phyloP scores from a whole-genome alignment of 2,113 vertebrate genomes.

The Chloroceryle aenea region DNA sequence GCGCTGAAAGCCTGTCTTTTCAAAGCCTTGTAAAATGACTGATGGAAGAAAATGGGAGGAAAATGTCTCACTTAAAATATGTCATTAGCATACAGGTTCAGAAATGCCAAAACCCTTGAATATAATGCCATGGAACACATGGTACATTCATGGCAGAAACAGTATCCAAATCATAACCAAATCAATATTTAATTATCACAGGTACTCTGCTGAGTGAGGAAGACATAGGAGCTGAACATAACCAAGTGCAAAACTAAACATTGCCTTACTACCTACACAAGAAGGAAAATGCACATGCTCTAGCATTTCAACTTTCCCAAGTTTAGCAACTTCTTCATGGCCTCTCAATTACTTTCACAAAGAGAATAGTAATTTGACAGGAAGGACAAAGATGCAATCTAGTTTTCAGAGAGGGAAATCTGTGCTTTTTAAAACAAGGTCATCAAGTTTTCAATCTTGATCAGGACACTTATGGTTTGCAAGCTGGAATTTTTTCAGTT shows the following conservation, averaged over 20 bases:
- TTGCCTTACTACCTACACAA: not conserved
- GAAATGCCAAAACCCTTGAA: not conserved
- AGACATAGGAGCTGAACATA: not conserved
- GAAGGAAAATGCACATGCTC: not conserved
- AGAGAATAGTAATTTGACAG: not conserved
- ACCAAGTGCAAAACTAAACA: not conserved
- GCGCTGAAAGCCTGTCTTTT: not conserved
- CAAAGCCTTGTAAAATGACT: not conserved
- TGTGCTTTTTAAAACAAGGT: not conserved
- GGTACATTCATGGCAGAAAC: not conserved
- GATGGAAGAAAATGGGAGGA: not conserved
- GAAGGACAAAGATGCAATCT: not conserved
- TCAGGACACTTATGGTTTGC: not conserved
- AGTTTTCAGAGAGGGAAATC: not conserved
- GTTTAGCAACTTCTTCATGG: not conserved
- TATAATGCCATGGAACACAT: not conserved
- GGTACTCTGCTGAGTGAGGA: not conserved
- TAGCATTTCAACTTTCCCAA: not conserved
- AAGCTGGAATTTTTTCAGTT: not conserved
- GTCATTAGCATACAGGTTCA: not conserved
- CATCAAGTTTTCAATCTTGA: not conserved
- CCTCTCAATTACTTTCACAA: not conserved
- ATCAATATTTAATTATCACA: not conserved
- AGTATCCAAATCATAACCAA: not conserved
- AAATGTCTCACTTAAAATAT: not conserved